Evolutionary conservation across 2,797 vertebrate species (phyloP), one percentile per base, ranked within the genome.

Genomic region (Fistularia tabacaria): DNA sequence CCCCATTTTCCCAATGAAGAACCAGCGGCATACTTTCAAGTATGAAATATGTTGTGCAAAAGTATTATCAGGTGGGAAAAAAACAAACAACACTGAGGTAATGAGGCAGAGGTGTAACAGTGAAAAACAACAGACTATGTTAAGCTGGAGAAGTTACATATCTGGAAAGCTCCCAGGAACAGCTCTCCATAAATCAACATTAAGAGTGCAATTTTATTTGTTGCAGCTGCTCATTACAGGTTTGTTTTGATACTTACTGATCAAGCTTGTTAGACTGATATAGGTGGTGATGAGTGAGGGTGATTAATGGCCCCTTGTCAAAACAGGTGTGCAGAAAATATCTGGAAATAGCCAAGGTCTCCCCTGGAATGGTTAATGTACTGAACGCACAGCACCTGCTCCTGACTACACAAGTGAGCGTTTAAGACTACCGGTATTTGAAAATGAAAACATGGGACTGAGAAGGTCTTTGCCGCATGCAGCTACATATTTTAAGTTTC

Each of bases 181-280:
- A 48, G 75, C 59, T 59, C 11, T 64, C 81, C 81, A 83, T 87
- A 64, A 79, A 86, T 88, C 85, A 82, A 60, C 59, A 77, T 84
- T 76, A 81, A 64, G 75, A 49, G 45, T 62, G 47, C 37, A 41
- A 58, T 76, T 62, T 79, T 60, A 81, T 73, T 66, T 69, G 83
- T 74, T 38, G 41, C 73, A 70, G 66, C 79, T 65, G 54, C 59
- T 76, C 64, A 65, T 77, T 73, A 62, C 46, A 60, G 55, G 15
- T 45, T 49, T 69, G 64, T 73, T 69, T 66, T 11, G 49, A 44
- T 45, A 56, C 45, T 77, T 83, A 85, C 76, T 81, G 81, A 83
- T 85, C 71, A 72, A 69, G 66, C 55, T 57, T 71, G 73, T 72
- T 74, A 64, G 69, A 77, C 65, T 85, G 76, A 81, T 77, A 77